Conservation (phyloP, 1,140 invertebrate species). For the Hyles vespertilio region DNA sequence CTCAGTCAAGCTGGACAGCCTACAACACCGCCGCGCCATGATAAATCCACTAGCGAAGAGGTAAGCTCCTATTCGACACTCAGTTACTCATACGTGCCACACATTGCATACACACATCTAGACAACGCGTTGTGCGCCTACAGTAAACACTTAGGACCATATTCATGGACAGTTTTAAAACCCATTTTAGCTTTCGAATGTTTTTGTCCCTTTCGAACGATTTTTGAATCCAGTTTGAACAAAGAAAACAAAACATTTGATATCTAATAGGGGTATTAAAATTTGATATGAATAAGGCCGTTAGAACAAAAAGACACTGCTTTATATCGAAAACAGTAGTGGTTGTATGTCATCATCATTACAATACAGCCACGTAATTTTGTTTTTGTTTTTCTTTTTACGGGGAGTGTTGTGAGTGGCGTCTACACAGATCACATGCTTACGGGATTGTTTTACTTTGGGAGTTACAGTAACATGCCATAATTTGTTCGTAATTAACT, state of each 20-base stretch:
- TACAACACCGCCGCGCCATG: constrained; percentile 89
- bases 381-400: background rate
- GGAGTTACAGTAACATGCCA: constrained; percentile 14
- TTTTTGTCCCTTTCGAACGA: too few species aligned
- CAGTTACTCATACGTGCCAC: background rate
- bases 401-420: background rate
- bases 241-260: too few species aligned
- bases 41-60: constrained; percentile 96
- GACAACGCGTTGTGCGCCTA: too few species aligned
- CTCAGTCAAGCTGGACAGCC: constrained; percentile 90
- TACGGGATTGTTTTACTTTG: constrained; percentile 11
- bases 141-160: too few species aligned
- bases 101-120: background rate
- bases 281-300: background rate
- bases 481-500: constrained; percentile 20
- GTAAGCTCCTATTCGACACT: constrained; percentile 76
- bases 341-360: constrained; percentile 2
- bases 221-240: too few species aligned
- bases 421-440: constrained; percentile 20
- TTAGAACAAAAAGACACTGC: background rate
- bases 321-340: constrained; percentile 2
- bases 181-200: too few species aligned
- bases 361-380: background rate
- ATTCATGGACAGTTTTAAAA: too few species aligned
- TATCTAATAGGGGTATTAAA: too few species aligned